Evolutionary conservation across 2,113 vertebrate species (phyloP).

Genomic region (Nycticorax nycticorax): DNA sequence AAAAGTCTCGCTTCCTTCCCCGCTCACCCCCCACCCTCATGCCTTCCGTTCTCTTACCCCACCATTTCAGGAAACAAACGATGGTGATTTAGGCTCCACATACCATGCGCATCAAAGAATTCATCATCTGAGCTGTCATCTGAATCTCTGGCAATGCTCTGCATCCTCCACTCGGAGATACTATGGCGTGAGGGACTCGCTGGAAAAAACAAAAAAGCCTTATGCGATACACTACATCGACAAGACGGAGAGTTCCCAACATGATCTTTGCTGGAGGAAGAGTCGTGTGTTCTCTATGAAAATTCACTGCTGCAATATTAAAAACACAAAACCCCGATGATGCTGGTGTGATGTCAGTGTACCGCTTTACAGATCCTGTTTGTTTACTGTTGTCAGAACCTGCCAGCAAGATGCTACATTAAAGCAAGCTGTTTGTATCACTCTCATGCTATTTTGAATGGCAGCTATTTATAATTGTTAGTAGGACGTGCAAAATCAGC

Average conservation of each 20-base stretch:
- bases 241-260: slow-evolving; percentile 34
- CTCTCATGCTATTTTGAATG: slow-evolving; percentile 51
- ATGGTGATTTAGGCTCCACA: background rate
- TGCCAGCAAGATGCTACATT: slow-evolving; percentile 49
- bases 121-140: slow-evolving; percentile 95
- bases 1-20: slow-evolving; percentile 4
- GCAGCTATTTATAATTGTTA: slow-evolving; percentile 70
- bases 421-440: slow-evolving; percentile 40
- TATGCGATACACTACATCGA: background rate
- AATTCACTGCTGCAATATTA: slow-evolving; percentile 37
- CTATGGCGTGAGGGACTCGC: slow-evolving; percentile 92
- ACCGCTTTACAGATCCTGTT: slow-evolving; percentile 16
- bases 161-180: slow-evolving; percentile 96
- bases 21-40: background rate
- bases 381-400: slow-evolving; percentile 56
- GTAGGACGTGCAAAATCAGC: slow-evolving; percentile 65
- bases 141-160: slow-evolving; percentile 94
- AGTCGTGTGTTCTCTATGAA: slow-evolving; percentile 25
- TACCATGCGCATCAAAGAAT: slow-evolving; percentile 97
- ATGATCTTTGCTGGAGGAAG: slow-evolving; percentile 44
- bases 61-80: background rate
- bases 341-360: slow-evolving; percentile 57
- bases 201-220: slow-evolving; percentile 68
- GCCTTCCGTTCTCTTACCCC: slow-evolving; percentile 27
- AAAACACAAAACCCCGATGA: slow-evolving; percentile 36